Evolutionary conservation across 2,888 invertebrate species (phyloP).

Genomic region (Malthinus flaveolus): DNA sequence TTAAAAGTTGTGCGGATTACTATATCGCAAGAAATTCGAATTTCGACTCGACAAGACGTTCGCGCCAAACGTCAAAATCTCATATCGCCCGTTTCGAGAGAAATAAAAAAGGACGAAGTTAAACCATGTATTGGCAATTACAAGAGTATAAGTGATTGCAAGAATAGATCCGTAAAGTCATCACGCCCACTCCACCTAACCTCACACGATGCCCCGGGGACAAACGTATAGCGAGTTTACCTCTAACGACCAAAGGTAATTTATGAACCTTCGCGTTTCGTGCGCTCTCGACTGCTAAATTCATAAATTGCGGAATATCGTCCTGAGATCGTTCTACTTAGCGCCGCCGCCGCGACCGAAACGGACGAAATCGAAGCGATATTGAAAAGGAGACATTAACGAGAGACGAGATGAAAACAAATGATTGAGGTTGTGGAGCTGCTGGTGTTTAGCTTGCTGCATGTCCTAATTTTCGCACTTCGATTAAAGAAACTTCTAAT

Average conservation of each 20-base stretch:
- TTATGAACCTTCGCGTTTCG: slow-evolving; percentile 30
- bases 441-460: no score
- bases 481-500: no score
- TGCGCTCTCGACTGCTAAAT: slow-evolving; percentile 22
- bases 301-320: slow-evolving; percentile 27
- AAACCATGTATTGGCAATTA: slow-evolving; percentile 29
- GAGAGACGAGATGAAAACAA: no score
- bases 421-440: no score
- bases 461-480: no score
- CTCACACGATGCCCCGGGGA: slow-evolving; percentile 38
- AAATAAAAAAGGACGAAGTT: slow-evolving; percentile 27
- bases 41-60: not conserved
- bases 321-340: slow-evolving; percentile 23
- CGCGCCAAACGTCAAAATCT: slow-evolving; percentile 13
- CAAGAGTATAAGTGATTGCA: slow-evolving; percentile 36
- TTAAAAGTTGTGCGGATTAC: no score
- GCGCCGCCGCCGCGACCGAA: slow-evolving; percentile 7
- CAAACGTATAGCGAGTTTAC: slow-evolving; percentile 31
- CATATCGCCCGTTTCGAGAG: slow-evolving; percentile 5
- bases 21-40: not conserved
- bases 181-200: slow-evolving; percentile 42
- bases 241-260: slow-evolving; percentile 35
- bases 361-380: slow-evolving; percentile 5
- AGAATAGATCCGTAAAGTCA: slow-evolving; percentile 40
- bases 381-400: no score